Evolutionary conservation across 2,113 vertebrate species (phyloP).

Genomic region (Dissostichus mawsoni): DNA sequence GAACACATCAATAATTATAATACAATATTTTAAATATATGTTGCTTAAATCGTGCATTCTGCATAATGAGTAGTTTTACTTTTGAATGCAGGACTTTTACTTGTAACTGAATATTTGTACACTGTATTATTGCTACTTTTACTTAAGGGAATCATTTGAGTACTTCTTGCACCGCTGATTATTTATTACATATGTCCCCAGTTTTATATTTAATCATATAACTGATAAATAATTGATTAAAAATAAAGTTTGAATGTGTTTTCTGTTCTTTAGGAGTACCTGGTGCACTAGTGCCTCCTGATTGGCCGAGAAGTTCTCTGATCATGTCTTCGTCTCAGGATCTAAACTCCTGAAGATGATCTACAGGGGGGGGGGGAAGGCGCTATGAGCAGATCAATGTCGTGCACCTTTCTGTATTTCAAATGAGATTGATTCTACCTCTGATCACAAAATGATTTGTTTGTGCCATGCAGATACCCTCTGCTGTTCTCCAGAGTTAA

Average conservation of each 20-base stretch:
- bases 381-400: not conserved
- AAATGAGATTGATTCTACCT: slow-evolving; percentile 5
- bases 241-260: not conserved
- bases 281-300: slow-evolving; percentile 83
- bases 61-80: no score
- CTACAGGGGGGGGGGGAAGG: not conserved
- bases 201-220: not conserved
- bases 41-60: no score
- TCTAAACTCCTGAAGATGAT: not conserved
- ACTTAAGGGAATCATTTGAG: no score
- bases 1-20: no score
- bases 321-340: not conserved
- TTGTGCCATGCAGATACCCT: not conserved
- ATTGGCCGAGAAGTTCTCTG: not conserved
- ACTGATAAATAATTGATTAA: not conserved
- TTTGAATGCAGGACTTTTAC: no score
- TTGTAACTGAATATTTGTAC: no score
- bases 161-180: no score
- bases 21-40: no score
- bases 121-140: no score
- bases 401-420: not conserved
- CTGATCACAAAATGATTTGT: slow-evolving; percentile 13
- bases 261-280: slow-evolving; percentile 75
- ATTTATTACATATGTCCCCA: no score
- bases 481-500: no score